phyloP scores from a whole-genome alignment of 2,888 invertebrate genomes.

The Euplexia lucipara region DNA sequence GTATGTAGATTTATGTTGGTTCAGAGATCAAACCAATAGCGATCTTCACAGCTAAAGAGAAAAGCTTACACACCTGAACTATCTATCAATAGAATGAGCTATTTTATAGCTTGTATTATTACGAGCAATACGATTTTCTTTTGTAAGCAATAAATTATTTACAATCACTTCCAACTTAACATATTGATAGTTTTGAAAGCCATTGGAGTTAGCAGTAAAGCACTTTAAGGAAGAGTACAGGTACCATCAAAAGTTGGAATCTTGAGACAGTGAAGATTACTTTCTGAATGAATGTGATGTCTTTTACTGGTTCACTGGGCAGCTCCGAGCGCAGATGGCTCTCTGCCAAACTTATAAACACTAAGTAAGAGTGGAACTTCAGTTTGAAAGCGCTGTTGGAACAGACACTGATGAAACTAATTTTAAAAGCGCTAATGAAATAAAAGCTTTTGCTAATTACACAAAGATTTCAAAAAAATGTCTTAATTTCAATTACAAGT shows the following conservation, averaged over 20 bases:
- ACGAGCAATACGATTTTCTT: slow-evolving; percentile 56
- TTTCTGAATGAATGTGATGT: slow-evolving; percentile 37
- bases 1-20: slow-evolving; percentile 19
- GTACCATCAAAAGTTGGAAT: slow-evolving; percentile 41
- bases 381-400: slow-evolving; percentile 25
- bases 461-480: background rate
- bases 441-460: slow-evolving; percentile 17
- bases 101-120: slow-evolving; percentile 48
- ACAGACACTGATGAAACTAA: slow-evolving; percentile 24
- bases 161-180: slow-evolving; percentile 63
- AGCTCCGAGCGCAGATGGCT: slow-evolving; percentile 30
- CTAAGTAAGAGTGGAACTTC: slow-evolving; percentile 33
- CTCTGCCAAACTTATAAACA: slow-evolving; percentile 43
- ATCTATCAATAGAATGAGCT: slow-evolving; percentile 39
- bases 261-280: slow-evolving; percentile 27
- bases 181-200: slow-evolving; percentile 64
- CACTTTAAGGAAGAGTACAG: slow-evolving; percentile 54
- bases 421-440: slow-evolving; percentile 15
- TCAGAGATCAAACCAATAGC: slow-evolving; percentile 49
- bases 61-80: slow-evolving; percentile 35
- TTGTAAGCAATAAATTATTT: slow-evolving; percentile 64
- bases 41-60: slow-evolving; percentile 29
- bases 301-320: slow-evolving; percentile 32
- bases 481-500: background rate
- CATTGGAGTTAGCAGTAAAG: slow-evolving; percentile 52